Base-by-base conservation (phyloP, 2,113 vertebrate species). In the Zapus hudsonius region DNA sequence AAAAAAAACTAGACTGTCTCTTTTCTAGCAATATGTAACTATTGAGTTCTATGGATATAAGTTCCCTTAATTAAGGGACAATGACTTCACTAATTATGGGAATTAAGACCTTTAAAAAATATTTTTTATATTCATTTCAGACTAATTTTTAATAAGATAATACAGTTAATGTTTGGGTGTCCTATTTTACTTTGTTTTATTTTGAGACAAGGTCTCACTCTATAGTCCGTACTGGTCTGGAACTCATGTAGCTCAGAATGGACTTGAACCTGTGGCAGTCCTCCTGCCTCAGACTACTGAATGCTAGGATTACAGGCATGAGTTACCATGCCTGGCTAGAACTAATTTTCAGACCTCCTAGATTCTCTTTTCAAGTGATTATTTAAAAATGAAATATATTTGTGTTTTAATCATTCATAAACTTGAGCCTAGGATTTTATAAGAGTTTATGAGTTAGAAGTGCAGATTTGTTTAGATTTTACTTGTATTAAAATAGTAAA, bases 391-490 rank as follows among this genome's bases (percentile, higher is more conserved):
- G 81, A 89, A 94, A 38, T 88, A 33, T 90, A 47, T 84, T 90
- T 95, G 52, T 89, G n/a, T 44, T 92, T 75, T 92, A 44, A 31
- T 84, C 42, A 79, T 67, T 89, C 17, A 87, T 81, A 78, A 82
- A 84, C 33, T 84, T 92, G 42, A 82, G 63, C 47, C 67, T 95
- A 64, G 72, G 76, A 74, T 92, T 95, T 84, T 91, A 25, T 78
- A 73, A 92, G 80, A 84, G 84, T 89, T 90, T 93, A 64, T 95
- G 81, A 84, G 89, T 87, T 91, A 64, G 31, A 88, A 88, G 47
- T 64, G 73, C 70, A 81, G 72, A 81, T 93, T 89, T 95, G 75
- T 95, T 95, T 87, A 85, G 83, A 70, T 96, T 94, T 89, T 89
- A 82, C 47, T 92, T 88, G 25, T 57, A 87, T 88, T 93, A 92